Evolutionary conservation across 2,113 vertebrate genomes (phyloP).

Genomic region (Maccullochella peelii): DNA sequence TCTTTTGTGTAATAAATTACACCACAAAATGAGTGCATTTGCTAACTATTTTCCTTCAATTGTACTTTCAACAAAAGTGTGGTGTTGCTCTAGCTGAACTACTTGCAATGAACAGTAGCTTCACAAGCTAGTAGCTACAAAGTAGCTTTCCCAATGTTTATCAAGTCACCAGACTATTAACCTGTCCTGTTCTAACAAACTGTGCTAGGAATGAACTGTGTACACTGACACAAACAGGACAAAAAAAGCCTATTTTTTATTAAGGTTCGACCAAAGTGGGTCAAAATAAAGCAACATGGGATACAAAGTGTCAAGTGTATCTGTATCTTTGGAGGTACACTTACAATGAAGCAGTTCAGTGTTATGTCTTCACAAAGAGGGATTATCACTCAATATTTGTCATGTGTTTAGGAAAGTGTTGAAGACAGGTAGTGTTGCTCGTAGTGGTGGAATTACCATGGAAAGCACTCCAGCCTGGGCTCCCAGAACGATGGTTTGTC

Average conservation of each 20-base stretch:
- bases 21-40: no score
- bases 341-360: constrained; percentile 24
- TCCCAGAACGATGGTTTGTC: constrained; percentile 26
- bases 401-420: constrained; percentile 22
- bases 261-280: background rate
- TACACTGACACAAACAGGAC: background rate
- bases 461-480: constrained; percentile 43
- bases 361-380: constrained; percentile 25
- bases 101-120: background rate
- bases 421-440: constrained; percentile 13
- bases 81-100: no score
- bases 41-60: no score
- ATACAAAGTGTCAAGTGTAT: constrained; percentile 3
- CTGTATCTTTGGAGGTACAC: background rate
- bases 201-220: background rate
- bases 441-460: constrained; percentile 40
- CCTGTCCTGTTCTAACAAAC: background rate
- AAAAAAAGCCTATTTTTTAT: background rate
- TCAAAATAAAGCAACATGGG: background rate
- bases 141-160: background rate
- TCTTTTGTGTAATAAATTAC: no score
- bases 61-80: no score
- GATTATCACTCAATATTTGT: constrained; percentile 35
- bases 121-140: background rate
- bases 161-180: background rate